Evolutionary conservation across 2,113 vertebrate species (phyloP).

Genomic region (Tetrao urogallus): DNA sequence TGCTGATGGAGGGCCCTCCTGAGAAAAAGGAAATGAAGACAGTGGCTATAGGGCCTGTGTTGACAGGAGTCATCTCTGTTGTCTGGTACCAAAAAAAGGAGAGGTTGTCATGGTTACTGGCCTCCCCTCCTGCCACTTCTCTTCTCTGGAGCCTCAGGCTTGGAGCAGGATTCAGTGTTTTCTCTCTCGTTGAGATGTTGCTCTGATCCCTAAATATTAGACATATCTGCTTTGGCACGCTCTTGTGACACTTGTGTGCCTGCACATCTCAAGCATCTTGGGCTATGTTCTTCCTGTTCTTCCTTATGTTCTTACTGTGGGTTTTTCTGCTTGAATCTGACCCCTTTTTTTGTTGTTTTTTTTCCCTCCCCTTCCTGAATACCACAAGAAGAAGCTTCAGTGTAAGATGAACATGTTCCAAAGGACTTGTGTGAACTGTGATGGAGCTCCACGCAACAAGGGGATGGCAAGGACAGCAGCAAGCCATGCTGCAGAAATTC

Average conservation of each 20-base stretch:
- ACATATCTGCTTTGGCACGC: rapidly evolving
- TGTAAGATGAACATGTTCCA: not conserved
- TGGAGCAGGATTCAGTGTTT: not conserved
- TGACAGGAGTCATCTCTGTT: not conserved
- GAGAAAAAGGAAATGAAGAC: not conserved
- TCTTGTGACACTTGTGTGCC: rapidly evolving
- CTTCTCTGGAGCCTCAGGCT: constrained; percentile 20
- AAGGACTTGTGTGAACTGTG: rapidly evolving
- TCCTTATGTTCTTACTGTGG: rapidly evolving
- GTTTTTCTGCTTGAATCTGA: not conserved
- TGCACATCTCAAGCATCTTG: rapidly evolving
- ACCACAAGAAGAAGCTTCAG: not conserved
- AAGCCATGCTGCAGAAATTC: not conserved
- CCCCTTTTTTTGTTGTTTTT: not conserved
- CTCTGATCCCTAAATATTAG: not conserved
- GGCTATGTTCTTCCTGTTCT: rapidly evolving
- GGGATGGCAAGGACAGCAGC: not conserved
- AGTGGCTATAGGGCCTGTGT: not conserved
- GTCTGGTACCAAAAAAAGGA: not conserved
- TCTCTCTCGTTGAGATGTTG: not conserved
- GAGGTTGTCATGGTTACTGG: constrained; percentile 49
- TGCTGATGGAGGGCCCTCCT: not conserved
- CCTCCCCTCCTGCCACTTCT: constrained; percentile 10
- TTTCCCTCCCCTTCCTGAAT: no score
- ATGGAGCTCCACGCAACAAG: not conserved